A percentile compares a stretch with the other conserved stretches of the same genome.
These are phyloP conservation scores for Colinus virginianus DNA, from an alignment of 2,113 vertebrate species.

Conservation along the genomic window DNA sequence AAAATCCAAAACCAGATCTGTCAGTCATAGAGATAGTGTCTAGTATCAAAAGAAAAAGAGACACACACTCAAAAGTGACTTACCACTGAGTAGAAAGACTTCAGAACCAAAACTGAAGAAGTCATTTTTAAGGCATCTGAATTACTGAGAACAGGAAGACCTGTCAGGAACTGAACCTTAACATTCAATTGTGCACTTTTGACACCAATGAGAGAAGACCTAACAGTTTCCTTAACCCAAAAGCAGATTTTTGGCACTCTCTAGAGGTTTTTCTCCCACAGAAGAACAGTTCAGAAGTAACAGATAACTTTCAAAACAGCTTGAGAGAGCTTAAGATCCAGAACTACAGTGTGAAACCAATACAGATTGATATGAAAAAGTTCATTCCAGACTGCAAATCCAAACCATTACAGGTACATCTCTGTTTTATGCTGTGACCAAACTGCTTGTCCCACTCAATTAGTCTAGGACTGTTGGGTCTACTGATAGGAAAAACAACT, in stretches of 20 bases:
- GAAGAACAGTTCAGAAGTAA: neutral
- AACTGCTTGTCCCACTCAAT: neutral
- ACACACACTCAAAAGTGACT: neutral
- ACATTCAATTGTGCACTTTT: neutral
- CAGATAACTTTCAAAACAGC: neutral
- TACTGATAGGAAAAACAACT: neutral
- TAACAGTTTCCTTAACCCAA: neutral
- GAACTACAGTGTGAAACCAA: neutral
- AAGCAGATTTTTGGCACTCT: slow-evolving; percentile 61
- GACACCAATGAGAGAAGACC: neutral
- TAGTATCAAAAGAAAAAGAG: neutral
- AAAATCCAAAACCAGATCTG: neutral
- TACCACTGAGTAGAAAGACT: neutral
- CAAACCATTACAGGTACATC: neutral
- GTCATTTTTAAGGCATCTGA: neutral
- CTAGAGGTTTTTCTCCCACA: slow-evolving; percentile 54
- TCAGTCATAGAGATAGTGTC: neutral
- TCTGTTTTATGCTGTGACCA: neutral
- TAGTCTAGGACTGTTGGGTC: neutral
- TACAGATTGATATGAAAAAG: neutral
- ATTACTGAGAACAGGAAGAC: neutral
- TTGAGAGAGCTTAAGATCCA: accelerated
- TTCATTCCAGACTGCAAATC: neutral
- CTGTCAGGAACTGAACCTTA: neutral
- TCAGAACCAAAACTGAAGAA: neutral